Conservation (phyloP, 53 echinoderm and acorn worm genomes). For the Stichopus horrens region DNA sequence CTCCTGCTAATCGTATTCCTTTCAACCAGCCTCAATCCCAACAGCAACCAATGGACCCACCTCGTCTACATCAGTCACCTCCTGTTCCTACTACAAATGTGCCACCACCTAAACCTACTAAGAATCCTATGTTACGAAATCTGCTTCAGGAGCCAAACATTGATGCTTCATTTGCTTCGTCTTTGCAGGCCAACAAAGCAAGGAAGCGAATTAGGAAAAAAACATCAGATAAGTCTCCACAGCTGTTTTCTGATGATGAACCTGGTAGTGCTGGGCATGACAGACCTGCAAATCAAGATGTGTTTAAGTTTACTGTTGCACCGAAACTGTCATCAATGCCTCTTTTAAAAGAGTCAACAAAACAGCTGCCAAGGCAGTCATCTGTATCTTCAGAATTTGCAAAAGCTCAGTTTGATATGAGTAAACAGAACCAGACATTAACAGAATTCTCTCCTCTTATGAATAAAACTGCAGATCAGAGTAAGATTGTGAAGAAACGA, state of each 20-base stretch:
- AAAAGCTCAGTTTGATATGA: slow-evolving; percentile 57
- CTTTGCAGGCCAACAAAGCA: slow-evolving; percentile 50
- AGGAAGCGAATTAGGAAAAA: slow-evolving; percentile 49
- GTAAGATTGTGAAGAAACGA: slow-evolving; percentile 44
- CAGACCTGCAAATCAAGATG: slow-evolving; percentile 71
- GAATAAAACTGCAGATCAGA: slow-evolving; percentile 50
- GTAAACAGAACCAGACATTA: slow-evolving; percentile 51
- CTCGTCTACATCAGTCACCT: slow-evolving; percentile 45
- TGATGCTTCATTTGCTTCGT: slow-evolving; percentile 29
- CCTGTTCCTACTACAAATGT: slow-evolving; percentile 34
- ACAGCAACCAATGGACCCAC: slow-evolving; percentile 22
- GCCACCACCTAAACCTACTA: slow-evolving; percentile 44
- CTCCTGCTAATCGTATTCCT: background rate
- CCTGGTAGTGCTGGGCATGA: background rate
- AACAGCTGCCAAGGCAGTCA: background rate
- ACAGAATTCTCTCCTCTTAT: slow-evolving; percentile 72
- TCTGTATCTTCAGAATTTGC: slow-evolving; percentile 14
- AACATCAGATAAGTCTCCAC: slow-evolving; percentile 75
- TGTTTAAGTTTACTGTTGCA: background rate
- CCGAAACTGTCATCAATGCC: slow-evolving; percentile 55
- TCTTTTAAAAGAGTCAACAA: background rate
- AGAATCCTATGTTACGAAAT: slow-evolving; percentile 93
- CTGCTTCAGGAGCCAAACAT: slow-evolving; percentile 83
- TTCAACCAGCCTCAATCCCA: background rate
- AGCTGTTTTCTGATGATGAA: slow-evolving; percentile 30